These are phyloP conservation scores for Lagopus muta DNA, from an alignment of 2,113 vertebrate species.

Conservation along the genomic window DNA sequence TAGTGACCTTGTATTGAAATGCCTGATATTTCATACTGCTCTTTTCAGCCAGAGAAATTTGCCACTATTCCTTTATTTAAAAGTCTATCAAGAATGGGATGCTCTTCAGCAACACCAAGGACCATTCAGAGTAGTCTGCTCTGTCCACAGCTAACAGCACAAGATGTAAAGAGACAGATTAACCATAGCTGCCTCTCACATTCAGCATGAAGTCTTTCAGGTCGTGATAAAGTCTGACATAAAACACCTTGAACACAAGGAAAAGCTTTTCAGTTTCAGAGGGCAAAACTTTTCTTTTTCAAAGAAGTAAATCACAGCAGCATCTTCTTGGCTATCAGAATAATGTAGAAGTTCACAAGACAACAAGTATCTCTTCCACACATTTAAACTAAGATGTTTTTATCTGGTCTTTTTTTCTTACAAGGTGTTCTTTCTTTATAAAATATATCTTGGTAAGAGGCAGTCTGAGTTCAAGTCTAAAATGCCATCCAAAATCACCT, in stretches of 20 bases:
- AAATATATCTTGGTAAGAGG: not conserved
- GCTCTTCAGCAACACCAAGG: not conserved
- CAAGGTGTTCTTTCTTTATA: not conserved
- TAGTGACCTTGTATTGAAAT: not conserved
- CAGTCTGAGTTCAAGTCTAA: not conserved
- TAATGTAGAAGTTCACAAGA: not conserved
- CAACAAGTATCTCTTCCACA: not conserved
- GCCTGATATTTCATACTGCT: not conserved
- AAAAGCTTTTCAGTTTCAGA: not conserved
- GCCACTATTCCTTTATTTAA: not conserved
- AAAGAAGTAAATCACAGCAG: not conserved
- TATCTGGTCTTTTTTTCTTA: not conserved
- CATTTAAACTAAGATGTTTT: not conserved
- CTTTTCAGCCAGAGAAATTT: not conserved
- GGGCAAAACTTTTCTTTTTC: not conserved
- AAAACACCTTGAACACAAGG: not conserved
- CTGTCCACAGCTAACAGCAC: not conserved
- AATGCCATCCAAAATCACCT: not conserved
- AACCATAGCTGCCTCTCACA: not conserved
- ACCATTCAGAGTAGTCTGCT: not conserved
- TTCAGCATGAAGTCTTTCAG: not conserved
- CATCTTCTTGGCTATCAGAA: not conserved
- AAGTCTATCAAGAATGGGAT: not conserved
- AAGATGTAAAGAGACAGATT: not conserved
- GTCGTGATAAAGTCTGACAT: not conserved